A percentile compares a stretch with the other conserved stretches of the same genome.
These are phyloP conservation scores for Enteromius unitaeniatus DNA, from an alignment of 2,797 vertebrate genomes.

Conservation along the genomic window DNA sequence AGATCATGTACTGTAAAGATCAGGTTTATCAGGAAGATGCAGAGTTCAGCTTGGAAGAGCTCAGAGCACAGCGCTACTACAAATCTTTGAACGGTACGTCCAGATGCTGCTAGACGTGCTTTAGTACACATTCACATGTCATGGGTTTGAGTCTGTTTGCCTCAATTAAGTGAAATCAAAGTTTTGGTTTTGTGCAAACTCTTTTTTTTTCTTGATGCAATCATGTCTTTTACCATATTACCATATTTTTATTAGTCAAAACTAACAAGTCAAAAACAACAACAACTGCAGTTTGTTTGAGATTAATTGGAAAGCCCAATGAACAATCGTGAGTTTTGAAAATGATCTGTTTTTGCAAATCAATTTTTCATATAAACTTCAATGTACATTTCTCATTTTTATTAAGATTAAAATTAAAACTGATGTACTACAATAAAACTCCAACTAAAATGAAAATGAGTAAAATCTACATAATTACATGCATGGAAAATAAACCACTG, in stretches of 20 bases:
- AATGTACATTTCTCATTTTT: not conserved
- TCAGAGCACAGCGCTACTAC: constrained; percentile 80
- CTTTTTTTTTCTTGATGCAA: too few relatives aligned
- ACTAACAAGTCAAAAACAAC: too few relatives aligned
- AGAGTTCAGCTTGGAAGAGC: constrained; percentile 87
- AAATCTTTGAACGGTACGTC: constrained; percentile 15
- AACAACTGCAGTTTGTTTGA: too few relatives aligned
- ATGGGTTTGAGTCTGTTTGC: not conserved
- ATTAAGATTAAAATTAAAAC: not conserved
- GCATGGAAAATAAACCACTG: too few relatives aligned
- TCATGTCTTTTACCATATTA: too few relatives aligned
- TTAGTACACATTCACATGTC: not conserved
- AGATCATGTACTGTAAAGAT: constrained; percentile 84
- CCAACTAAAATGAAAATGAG: not conserved
- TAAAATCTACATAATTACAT: not conserved
- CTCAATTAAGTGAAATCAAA: not conserved
- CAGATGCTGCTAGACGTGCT: not conserved
- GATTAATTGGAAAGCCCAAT: too few relatives aligned
- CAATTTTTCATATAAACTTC: not conserved
- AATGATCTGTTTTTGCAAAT: too few relatives aligned
- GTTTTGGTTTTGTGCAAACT: not conserved
- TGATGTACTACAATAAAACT: not conserved
- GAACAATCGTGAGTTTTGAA: too few relatives aligned
- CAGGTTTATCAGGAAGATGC: constrained; percentile 76
- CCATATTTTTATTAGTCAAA: too few relatives aligned